A percentile compares a stretch with the other conserved stretches of the same genome.
These are phyloP conservation scores for Alaudala cheleensis DNA, from an alignment of 2,113 vertebrate species.

Conservation along the genomic window DNA sequence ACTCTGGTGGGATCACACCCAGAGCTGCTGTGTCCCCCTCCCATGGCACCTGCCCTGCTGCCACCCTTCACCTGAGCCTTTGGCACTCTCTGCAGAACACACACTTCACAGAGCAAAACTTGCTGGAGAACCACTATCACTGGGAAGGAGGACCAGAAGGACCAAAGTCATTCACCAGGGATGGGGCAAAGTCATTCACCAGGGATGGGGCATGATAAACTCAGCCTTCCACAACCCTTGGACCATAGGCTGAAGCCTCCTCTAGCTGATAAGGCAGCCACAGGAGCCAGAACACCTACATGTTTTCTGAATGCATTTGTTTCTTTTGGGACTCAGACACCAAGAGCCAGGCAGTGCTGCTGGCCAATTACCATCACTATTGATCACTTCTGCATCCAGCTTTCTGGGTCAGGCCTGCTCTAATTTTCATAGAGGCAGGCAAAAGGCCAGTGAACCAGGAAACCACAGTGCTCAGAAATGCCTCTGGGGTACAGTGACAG, in stretches of 20 bases:
- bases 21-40: not conserved
- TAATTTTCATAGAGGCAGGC: not conserved
- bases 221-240: not conserved
- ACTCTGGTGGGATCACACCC: fast-evolving
- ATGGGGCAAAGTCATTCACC: not conserved
- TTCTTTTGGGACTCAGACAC: not conserved
- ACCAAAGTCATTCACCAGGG: not conserved
- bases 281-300: not conserved
- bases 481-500: not conserved
- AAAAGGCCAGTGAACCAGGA: not conserved
- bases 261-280: not conserved
- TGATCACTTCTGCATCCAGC: not conserved
- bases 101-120: not conserved
- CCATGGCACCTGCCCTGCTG: not conserved
- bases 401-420: not conserved
- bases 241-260: not conserved
- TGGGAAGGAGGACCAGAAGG: not conserved
- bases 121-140: not conserved
- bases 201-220: not conserved
- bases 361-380: not conserved
- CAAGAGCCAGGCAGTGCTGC: not conserved
- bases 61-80: not conserved
- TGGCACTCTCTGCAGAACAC: fast-evolving
- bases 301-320: not conserved
- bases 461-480: not conserved